These are phyloP conservation scores for Saccostrea glomerata DNA, from an alignment of 1,140 invertebrate species.

Conservation along the genomic window DNA sequence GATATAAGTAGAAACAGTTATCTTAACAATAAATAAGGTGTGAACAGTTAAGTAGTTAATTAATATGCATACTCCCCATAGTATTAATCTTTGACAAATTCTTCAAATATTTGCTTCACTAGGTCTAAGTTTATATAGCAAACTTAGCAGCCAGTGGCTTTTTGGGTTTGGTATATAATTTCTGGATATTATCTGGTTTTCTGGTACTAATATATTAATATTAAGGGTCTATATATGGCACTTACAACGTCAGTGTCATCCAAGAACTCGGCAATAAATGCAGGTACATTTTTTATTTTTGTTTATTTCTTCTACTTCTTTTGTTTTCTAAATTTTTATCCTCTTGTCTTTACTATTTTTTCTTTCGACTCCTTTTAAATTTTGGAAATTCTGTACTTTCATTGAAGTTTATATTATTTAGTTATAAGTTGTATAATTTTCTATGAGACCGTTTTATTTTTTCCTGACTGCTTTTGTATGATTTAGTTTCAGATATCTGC, in stretches of 20 bases:
- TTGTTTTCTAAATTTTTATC: not conserved
- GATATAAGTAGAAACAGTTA: not conserved
- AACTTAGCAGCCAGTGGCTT: not conserved
- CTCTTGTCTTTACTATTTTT: not conserved
- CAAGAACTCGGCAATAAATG: slow-evolving; percentile 26
- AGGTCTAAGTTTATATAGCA: not conserved
- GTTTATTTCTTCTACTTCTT: slow-evolving; percentile 32
- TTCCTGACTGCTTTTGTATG: not conserved
- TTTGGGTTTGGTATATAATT: slow-evolving; percentile 11
- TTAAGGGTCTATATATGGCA: slow-evolving; percentile 21
- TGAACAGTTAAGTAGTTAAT: not conserved
- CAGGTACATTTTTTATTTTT: slow-evolving; percentile 28
- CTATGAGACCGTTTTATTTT: not conserved
- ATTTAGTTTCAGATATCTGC: slow-evolving; percentile 12
- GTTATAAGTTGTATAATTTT: not conserved
- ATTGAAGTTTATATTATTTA: not conserved
- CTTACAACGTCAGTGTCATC: slow-evolving; percentile 9
- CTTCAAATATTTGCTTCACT: not conserved
- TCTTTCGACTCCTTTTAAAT: not conserved
- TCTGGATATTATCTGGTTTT: slow-evolving; percentile 23
- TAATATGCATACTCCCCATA: not conserved
- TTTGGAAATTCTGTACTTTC: not conserved
- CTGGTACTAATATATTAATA: slow-evolving; percentile 33
- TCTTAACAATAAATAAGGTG: not conserved
- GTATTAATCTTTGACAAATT: not conserved